These are phyloP conservation scores for Chorisops tibialis DNA, from an alignment of 2,888 invertebrate species.

Conservation along the genomic window DNA sequence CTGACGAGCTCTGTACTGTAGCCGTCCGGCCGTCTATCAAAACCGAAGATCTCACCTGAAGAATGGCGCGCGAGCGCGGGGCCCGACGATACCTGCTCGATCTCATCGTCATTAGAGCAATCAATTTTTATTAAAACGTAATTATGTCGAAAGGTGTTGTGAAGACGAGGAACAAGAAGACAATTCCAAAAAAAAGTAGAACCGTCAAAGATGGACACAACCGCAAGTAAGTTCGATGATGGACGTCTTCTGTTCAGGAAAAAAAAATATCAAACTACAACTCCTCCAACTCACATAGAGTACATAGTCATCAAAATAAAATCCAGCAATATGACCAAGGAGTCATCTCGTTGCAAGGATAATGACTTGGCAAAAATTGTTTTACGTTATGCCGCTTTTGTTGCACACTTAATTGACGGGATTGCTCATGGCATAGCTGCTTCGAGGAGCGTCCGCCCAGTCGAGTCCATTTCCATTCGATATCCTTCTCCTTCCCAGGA, in stretches of 20 bases:
- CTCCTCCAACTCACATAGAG: neutral
- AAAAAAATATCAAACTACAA: neutral
- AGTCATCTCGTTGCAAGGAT: constrained; percentile 22
- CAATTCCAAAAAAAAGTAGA: neutral
- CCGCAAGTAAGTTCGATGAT: no score
- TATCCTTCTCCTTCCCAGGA: constrained; percentile 5
- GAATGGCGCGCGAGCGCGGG: neutral
- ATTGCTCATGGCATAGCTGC: no score
- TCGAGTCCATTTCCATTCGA: neutral
- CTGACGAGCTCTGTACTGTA: constrained; percentile 7
- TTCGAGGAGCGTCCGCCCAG: neutral
- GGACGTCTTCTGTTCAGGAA: neutral
- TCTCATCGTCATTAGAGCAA: constrained; percentile 28
- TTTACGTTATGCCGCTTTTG: no score
- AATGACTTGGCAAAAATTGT: constrained; percentile 17
- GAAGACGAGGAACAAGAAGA: neutral
- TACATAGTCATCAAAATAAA: constrained; percentile 1
- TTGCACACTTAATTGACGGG: no score
- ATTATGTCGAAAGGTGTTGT: constrained; percentile 31
- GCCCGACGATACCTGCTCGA: neutral
- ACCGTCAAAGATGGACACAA: neutral
- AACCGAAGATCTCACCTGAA: constrained; percentile 2
- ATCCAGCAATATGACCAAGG: constrained; percentile 22
- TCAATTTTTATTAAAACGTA: constrained; percentile 35
- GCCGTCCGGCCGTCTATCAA: constrained; percentile 15